Base-by-base conservation (phyloP, 2,888 invertebrate genomes). In the Alitta virens region DNA sequence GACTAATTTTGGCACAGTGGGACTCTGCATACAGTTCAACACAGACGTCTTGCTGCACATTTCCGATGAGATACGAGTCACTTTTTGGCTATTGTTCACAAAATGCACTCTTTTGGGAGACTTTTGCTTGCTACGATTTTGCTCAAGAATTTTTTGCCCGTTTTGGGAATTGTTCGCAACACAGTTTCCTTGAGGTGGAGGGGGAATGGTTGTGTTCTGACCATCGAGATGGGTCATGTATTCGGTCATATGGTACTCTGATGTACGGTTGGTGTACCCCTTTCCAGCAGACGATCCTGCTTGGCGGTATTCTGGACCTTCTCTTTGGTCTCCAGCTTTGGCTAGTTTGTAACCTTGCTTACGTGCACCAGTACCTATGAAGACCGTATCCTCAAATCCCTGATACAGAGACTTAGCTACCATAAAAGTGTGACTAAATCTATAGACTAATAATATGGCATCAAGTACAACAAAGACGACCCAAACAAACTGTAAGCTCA, bases 381-480 rank as follows among this genome's bases (percentile, higher is more conserved):
- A 38, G 38, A 38, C 51, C 18, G 59, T 60, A 21, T 60, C 60
- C 5, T 60, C 60, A 42, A 60, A 60, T 25, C 67, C 65, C n/a
- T 61, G 55, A 21, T 58, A 67, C 51, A 68, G 33, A 0, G 56
- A 33, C 12, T 59, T 42, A 50, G 65, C 63, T 23, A 54, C 66
- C 23, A 65, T 56, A 26, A 65, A 68, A 21, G 64, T 65, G 42
- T 62, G 57, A 49, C 64, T 65, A 51, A 63, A 63, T 1, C 68
- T 43, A 49, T 68, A 67, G 18, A 68, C n/a, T n/a, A 68, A 51
- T 9, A 68, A 50, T 7, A 68, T 46, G 40, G 51, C 65, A 40
- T 68, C 68, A 23, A 68, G 51, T 26, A 63, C 58, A 23, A 68
- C 58, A 50, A 68, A 68, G 2, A 68, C 26, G 2, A 67, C 52